Base-by-base conservation (phyloP, 64 coral and sea anemone genomes). In the Stichodactyla mertensii region DNA sequence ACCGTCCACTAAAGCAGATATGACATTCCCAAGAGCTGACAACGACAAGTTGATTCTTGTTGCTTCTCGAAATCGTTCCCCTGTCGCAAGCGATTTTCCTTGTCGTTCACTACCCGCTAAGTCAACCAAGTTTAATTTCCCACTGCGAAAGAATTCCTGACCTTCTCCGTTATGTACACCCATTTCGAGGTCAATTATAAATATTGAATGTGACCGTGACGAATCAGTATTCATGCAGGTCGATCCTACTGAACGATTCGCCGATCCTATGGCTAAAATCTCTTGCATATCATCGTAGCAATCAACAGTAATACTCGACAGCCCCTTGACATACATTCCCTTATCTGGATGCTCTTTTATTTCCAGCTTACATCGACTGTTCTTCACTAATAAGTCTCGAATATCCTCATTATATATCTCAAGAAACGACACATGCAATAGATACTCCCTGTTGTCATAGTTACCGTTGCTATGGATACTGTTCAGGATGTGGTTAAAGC, bases 321-420 rank as follows among this genome's bases (percentile, higher is more conserved):
- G 85, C 10, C 94, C 94, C 77, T 97, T 97, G 28, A 97, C 94
- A 22, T 93, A 93, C 77, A 97, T 93, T 4, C 94, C 94, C 23
- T 87, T 97, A 28, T 97, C 94, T 6, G 94, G 94, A 53, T 92
- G 94, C 55, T 97, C 94, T 55, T 97, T 97, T 19, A 97, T 97
- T 45, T 97, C 94, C 0, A 92, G 86, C 27, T 93, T 97, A 64
- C 86, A 92, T 18, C 81, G 83, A 45, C 85, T 87, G 36, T 97
- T 87, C 62, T 97, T 97, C 4, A 90, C 91, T 16, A 97, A 61
- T 20, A 97, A 83, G 36, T 97, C 94, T 79, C 94, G 24, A 22
- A 97, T 97, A 55, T 93, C 94, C 83, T 97, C 94, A 51, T 97
- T 97, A 67, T 97, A 97, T 19, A 97, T 97, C 86, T 97, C 94